phyloP scores from a whole-genome alignment of 2,797 vertebrate genomes.

The Stomatorhinus walkeri region DNA sequence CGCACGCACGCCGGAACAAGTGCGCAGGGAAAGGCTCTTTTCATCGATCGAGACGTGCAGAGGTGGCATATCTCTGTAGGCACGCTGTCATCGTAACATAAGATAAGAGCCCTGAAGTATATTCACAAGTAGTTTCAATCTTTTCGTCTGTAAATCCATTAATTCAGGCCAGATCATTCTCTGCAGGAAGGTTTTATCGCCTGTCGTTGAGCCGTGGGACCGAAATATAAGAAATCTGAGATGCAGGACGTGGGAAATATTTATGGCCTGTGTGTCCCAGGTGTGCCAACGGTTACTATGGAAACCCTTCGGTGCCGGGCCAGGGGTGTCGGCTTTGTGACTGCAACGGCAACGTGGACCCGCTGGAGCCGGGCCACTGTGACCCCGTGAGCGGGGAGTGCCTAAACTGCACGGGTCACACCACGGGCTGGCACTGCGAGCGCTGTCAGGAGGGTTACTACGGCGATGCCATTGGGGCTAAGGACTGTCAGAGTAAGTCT shows the following conservation, averaged over 20 bases:
- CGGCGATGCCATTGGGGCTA: slow-evolving; percentile 71
- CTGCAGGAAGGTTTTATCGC: not conserved
- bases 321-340: slow-evolving; percentile 68
- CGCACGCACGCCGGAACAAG: not conserved
- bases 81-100: not conserved
- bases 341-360: slow-evolving; percentile 74
- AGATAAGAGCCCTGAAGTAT: not conserved
- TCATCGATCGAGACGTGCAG: not conserved
- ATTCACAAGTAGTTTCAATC: not conserved
- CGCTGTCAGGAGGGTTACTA: slow-evolving; percentile 73
- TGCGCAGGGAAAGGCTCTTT: not conserved
- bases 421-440: slow-evolving; percentile 72
- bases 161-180: not conserved
- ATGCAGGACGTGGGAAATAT: not conserved
- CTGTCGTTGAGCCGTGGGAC: not conserved
- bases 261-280: slow-evolving; percentile 48
- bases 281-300: slow-evolving; percentile 83
- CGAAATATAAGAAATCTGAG: not conserved
- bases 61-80: not conserved
- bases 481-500: slow-evolving; percentile 73
- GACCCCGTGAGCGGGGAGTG: slow-evolving; percentile 74
- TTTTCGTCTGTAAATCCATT: not conserved
- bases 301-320: slow-evolving; percentile 71
- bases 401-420: slow-evolving; percentile 73
- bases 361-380: slow-evolving; percentile 65